Evolutionary conservation across 2,888 invertebrate genomes (phyloP), one percentile per base, ranked within the genome.

Genomic region (Drosophila melanosoma): DNA sequence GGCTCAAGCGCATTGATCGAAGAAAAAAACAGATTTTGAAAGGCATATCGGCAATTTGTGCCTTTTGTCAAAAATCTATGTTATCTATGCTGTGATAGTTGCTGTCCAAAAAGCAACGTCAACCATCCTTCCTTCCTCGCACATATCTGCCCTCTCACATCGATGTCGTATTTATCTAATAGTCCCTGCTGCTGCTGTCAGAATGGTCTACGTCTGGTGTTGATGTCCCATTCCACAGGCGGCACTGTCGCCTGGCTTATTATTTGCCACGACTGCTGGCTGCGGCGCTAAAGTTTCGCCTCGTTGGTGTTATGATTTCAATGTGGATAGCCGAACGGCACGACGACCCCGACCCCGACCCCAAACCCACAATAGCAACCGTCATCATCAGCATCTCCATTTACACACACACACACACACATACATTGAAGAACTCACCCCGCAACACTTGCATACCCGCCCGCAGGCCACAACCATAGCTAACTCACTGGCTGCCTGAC

Each of bases 241-340:
- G 73, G 67, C 74, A 83, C 81, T 83, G 87, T 85, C 83, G 85
- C 85, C 89, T 89, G 85, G 85, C 85, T 85, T 85, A 85, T 85
- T 85, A 85, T 85, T 90, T 85, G 90, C 90, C 87, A 86, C 87
- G 85, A 85, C 89, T 83, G 87, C 86, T 85, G 87, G 89, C 86
- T 85, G 87, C 70, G 89, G 78, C 89, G 83, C 83, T 90, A 75
- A 85, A 90, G 90, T 86, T 86, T 86, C 89, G 85, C 89, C 87
- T 86, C 90, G 85, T 86, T 86, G 90, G 85, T 86, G 85, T 86
- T 86, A 86, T 86, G 85, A 86, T 86, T 86, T 86, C 85, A 79
- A 86, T 86, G 90, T 90, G 85, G 85, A 89, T 77, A 89, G 87
- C 81, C 89, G 84, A 88, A 90, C 87, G 81, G 90, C 90, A 88